Evolutionary conservation across 2,797 vertebrate species (phyloP).

Genomic region (Parauchenoglanis ngamensis): DNA sequence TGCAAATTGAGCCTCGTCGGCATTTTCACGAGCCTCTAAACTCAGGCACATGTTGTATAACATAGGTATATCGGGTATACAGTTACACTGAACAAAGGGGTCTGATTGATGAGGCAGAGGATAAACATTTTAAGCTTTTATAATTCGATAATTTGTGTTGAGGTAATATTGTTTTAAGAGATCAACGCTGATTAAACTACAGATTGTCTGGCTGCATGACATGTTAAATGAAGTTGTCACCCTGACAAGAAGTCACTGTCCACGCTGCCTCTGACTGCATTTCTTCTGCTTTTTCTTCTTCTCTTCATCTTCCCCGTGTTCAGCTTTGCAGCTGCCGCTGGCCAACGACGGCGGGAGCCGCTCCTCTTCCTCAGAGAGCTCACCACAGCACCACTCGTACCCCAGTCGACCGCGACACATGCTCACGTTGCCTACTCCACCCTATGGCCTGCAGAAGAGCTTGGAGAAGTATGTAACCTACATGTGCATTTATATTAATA

Average conservation of each 20-base stretch:
- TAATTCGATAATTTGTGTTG: neutral
- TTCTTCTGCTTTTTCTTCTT: conserved; percentile 9
- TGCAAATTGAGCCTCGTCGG: neutral
- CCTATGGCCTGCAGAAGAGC: conserved; percentile 84
- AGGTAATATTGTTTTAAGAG: neutral
- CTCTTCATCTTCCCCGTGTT: neutral
- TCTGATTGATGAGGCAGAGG: neutral
- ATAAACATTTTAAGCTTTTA: neutral
- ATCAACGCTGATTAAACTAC: neutral
- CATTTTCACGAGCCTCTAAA: neutral
- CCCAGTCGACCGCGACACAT: conserved; percentile 83
- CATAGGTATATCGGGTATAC: neutral
- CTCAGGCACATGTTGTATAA: neutral
- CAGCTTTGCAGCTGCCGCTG: conserved; percentile 89
- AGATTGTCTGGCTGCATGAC: neutral
- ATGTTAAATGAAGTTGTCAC: neutral
- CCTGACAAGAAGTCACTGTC: neutral
- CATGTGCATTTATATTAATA: neutral
- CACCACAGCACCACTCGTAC: conserved; percentile 84
- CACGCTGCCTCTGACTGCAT: neutral
- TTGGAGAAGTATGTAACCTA: conserved; percentile 83
- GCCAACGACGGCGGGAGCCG: conserved; percentile 89
- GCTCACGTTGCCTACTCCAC: conserved; percentile 83
- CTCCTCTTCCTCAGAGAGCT: conserved; percentile 85
- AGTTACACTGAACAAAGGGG: neutral